Conservation (phyloP, 2,797 vertebrate genomes). For the Acrocephalus scirpaceus region DNA sequence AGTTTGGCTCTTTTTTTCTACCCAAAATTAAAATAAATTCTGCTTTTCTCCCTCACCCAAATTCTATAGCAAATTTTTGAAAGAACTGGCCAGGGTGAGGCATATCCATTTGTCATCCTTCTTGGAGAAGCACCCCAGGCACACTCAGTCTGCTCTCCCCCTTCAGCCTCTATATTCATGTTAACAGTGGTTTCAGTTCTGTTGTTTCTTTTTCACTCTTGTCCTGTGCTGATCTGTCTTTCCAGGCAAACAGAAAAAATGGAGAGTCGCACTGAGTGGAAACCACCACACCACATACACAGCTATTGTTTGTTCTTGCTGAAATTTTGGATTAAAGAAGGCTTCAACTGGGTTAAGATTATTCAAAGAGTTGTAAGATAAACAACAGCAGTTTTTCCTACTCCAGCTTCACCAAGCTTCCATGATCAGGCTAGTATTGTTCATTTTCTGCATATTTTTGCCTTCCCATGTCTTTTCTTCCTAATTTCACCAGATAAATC, state of each 20-base stretch:
- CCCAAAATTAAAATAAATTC: not conserved
- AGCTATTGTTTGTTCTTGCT: not conserved
- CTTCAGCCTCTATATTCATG: not conserved
- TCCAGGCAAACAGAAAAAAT: not conserved
- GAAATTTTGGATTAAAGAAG: not conserved
- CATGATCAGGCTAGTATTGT: not conserved
- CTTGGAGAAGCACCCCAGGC: not conserved
- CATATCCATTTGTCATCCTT: not conserved
- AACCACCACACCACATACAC: not conserved
- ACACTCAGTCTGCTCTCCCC: not conserved
- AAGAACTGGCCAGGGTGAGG: not conserved
- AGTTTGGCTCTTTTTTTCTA: not conserved
- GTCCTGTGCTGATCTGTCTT: not conserved
- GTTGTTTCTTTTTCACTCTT: not conserved
- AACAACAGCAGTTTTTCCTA: accelerated
- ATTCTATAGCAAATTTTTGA: not conserved
- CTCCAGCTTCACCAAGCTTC: not conserved
- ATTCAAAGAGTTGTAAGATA: not conserved
- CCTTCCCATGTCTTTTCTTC: not conserved
- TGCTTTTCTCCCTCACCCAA: not conserved
- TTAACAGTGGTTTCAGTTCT: not conserved
- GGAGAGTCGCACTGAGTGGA: not conserved
- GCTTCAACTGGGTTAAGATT: not conserved
- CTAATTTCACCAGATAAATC: not conserved
- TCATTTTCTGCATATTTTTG: not conserved